These are phyloP conservation scores for Cerceris ruficornis DNA, from an alignment of 2,888 invertebrate genomes.

Conservation along the genomic window DNA sequence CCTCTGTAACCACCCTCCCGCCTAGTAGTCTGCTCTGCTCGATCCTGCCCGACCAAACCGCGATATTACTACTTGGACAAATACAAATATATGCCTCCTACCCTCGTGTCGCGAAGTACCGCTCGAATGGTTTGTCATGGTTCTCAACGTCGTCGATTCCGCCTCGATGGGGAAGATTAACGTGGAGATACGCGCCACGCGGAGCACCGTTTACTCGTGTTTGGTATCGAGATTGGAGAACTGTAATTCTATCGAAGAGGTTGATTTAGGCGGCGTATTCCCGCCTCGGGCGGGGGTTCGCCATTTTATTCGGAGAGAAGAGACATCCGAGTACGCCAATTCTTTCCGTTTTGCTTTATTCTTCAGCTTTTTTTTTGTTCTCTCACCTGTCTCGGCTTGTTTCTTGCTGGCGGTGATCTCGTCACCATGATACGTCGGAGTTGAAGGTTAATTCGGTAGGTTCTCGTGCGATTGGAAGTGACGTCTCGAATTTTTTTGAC, in stretches of 20 bases:
- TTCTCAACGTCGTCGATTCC: constrained; percentile 30
- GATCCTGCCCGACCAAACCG: constrained; percentile 67
- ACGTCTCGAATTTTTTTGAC: too few species aligned
- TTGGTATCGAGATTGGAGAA: constrained; percentile 5
- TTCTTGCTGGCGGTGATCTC: too few species aligned
- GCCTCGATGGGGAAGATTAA: neutral
- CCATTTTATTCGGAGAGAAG: too few species aligned
- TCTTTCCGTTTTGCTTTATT: too few species aligned
- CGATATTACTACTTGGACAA: constrained; percentile 77
- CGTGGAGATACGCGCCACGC: neutral
- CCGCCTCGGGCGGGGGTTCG: neutral
- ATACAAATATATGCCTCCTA: constrained; percentile 68
- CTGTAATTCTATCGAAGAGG: neutral
- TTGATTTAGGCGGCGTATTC: neutral
- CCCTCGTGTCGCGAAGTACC: constrained; percentile 22
- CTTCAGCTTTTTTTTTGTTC: too few species aligned
- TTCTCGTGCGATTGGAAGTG: too few species aligned
- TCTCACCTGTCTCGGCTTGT: too few species aligned
- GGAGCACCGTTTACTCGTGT: constrained; percentile 9
- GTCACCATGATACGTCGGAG: too few species aligned
- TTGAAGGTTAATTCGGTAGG: too few species aligned
- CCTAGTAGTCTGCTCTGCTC: neutral
- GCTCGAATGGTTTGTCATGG: constrained; percentile 13
- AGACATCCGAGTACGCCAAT: too few species aligned
- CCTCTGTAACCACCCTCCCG: too few species aligned